Evolutionary conservation across 2,888 invertebrate genomes (phyloP).

Genomic region (Pyrgus malvae): DNA sequence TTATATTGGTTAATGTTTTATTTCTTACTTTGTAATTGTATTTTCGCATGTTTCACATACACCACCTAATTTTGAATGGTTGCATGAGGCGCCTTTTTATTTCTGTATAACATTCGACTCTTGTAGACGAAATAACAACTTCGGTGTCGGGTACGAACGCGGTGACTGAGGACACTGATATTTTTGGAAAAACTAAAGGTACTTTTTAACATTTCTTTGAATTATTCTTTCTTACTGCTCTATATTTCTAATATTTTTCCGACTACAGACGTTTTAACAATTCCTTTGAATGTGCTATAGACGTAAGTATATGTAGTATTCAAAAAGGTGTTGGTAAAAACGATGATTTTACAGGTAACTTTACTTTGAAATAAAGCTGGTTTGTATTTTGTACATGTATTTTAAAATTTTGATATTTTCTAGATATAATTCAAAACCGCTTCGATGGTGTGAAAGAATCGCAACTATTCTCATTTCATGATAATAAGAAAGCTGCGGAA

Average conservation of each 20-base stretch:
- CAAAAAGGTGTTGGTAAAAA: constrained; percentile 31
- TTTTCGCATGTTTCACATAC: constrained; percentile 9
- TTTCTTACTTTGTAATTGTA: background rate
- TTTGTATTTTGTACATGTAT: background rate
- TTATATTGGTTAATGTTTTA: background rate
- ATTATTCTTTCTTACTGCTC: constrained; percentile 19
- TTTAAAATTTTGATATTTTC: constrained; percentile 37
- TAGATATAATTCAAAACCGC: constrained; percentile 46
- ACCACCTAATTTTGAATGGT: constrained; percentile 26
- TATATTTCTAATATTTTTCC: constrained; percentile 34
- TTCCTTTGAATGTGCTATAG: constrained; percentile 22
- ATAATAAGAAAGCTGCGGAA: constrained; percentile 38
- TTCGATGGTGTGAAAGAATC: constrained; percentile 39
- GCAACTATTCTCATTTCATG: constrained; percentile 31
- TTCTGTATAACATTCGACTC: constrained; percentile 32
- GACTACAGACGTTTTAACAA: constrained; percentile 36
- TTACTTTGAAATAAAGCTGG: constrained; percentile 9
- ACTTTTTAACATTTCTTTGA: constrained; percentile 30
- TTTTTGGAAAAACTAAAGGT: constrained; percentile 37
- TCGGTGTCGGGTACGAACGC: constrained; percentile 37
- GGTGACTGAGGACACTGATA: constrained; percentile 41
- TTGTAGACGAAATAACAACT: constrained; percentile 38
- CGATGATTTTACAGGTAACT: constrained; percentile 37
- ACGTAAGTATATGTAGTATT: constrained; percentile 20
- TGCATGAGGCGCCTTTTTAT: constrained; percentile 43